A percentile compares a stretch with the other conserved stretches of the same genome.
Conservation (phyloP, 2,113 vertebrate genomes). For the Sminthopsis crassicaudata region DNA sequence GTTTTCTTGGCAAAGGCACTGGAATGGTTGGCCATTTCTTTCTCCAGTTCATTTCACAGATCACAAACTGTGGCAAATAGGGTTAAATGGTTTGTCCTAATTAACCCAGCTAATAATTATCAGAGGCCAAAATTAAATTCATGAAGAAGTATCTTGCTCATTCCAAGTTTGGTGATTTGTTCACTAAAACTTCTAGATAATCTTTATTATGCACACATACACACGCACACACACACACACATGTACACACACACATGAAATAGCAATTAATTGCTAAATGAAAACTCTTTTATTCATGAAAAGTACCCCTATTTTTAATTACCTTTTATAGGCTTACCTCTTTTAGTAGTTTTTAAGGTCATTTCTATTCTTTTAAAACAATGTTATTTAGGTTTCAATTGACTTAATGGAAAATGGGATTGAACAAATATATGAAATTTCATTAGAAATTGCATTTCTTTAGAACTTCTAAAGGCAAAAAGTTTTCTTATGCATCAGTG, state of each 20-base stretch:
- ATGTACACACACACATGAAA: background rate
- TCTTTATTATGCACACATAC: background rate
- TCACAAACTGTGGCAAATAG: background rate
- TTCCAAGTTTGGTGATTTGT: background rate
- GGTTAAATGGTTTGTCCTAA: background rate
- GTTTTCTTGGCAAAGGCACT: background rate
- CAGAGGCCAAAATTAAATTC: background rate
- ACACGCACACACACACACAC: background rate
- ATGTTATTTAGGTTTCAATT: background rate
- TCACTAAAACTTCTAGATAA: background rate
- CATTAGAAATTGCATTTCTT: background rate
- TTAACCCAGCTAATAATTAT: background rate
- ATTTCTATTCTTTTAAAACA: background rate
- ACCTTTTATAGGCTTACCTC: background rate
- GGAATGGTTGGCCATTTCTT: background rate
- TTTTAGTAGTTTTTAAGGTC: background rate
- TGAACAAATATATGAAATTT: background rate
- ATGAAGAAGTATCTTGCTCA: background rate
- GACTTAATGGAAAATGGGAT: background rate
- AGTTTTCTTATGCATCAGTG: background rate
- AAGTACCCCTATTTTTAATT: background rate
- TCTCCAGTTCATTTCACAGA: background rate
- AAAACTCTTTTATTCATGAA: background rate
- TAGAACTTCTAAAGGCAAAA: background rate
- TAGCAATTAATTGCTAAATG: background rate